phyloP scores from a whole-genome alignment of 2,888 invertebrate species.

The Tolmerus cingulatus region DNA sequence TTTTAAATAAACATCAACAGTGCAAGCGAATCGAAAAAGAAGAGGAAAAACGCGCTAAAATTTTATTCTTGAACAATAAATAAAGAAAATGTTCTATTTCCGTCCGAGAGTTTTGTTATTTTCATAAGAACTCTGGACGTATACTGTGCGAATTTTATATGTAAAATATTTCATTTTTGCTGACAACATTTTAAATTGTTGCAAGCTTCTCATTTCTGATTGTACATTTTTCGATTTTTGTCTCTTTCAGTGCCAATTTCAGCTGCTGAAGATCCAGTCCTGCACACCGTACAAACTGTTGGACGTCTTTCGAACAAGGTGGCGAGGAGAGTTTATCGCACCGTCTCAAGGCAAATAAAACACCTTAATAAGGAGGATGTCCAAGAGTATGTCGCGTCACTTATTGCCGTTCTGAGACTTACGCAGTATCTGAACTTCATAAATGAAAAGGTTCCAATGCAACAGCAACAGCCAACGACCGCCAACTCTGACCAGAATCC shows the following conservation, averaged over 20 bases:
- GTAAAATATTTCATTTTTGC: not conserved
- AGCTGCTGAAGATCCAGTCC: conserved; percentile 70
- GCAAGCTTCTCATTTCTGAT: conserved; percentile 22
- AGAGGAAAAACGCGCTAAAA: not conserved
- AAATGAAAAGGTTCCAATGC: conserved; percentile 58
- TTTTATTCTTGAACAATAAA: not conserved
- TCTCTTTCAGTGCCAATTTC: conserved; percentile 67
- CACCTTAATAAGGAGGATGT: conserved; percentile 64
- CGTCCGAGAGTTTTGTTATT: conserved; percentile 1
- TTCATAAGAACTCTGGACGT: not conserved
- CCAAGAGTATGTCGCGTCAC: conserved; percentile 65
- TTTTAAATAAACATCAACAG: not conserved
- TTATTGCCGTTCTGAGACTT: conserved; percentile 64
- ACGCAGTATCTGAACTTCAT: conserved; percentile 65
- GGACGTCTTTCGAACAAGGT: conserved; percentile 76
- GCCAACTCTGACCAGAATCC: not conserved
- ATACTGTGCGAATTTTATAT: not conserved
- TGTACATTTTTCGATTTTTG: conserved; percentile 17
- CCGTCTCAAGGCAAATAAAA: conserved; percentile 70
- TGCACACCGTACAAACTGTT: conserved; percentile 77
- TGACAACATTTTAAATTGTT: not conserved
- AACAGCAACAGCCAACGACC: not conserved
- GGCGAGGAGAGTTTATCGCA: conserved; percentile 74
- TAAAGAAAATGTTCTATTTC: not conserved
- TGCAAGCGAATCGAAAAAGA: not conserved